Evolutionary conservation across 2,888 invertebrate genomes (phyloP), one percentile per base, ranked within the genome.

Genomic region (Epinotia nisella): DNA sequence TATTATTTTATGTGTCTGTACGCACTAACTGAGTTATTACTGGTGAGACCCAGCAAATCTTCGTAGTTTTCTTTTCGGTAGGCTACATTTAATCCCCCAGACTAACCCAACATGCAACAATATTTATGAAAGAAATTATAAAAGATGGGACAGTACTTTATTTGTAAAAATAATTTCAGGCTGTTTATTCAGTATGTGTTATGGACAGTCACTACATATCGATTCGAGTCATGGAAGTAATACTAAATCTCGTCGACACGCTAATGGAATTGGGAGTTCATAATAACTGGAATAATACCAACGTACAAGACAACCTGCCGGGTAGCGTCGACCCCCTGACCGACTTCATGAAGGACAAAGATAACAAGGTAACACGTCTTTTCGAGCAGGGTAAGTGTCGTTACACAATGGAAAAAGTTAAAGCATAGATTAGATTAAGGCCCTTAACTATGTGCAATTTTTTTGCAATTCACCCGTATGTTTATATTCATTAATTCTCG

Each of bases 191-290:
- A 72, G 96, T 98, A 11, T 96, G 98, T 1, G 95, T 98, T 77
- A 95, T 98, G 85, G 98, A 99, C 83, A 96, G 95, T 76, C 95
- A 96, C 75, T 96, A 96, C 81, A 97, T 97, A 81, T 98, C 98
- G 0, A 92, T 98, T 24, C 95, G 98, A 29, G 97, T 99, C 2
- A 97, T 98, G 88, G 99, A 99, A 89, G 97, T 98, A 1, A 97
- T 99, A 82, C 90, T 99, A 19, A 99, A 98, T 87, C 94, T 99
- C 70, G 95, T 99, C 5, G 99, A 99, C 84, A 95, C 98, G 0
- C 90, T 99, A 1, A 95, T 99, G 91, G 98, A 99, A 82, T 96
- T 99, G 88, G 98, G 98, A 0, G 96, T 98, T 0, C 91, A 97
- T 75, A 97, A 96, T 81, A 91, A 90, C 78, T 94, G 93, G 91